A percentile compares a stretch with the other conserved stretches of the same genome.
Conservation (phyloP, 2,113 vertebrate species). For the Pterocles burchelli region DNA sequence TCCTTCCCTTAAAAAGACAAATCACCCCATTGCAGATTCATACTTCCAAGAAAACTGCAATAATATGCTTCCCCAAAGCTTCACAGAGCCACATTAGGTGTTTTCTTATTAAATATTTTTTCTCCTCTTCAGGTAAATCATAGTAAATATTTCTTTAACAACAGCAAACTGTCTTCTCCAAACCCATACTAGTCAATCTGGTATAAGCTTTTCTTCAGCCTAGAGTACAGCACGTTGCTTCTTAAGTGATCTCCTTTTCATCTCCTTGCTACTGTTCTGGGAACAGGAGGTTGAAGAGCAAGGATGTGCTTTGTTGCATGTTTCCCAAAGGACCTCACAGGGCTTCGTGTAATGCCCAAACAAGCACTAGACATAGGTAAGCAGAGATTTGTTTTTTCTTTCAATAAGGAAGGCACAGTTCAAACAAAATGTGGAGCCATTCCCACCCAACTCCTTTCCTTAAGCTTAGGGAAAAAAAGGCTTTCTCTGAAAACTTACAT, state of each 20-base stretch:
- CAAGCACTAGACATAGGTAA: not conserved
- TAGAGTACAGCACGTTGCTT: fast-evolving
- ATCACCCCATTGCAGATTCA: not conserved
- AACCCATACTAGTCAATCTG: not conserved
- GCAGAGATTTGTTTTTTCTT: not conserved
- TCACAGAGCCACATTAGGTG: not conserved
- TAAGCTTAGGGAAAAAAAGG: fast-evolving
- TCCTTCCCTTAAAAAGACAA: not conserved
- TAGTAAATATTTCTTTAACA: not conserved
- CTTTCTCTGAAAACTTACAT: not conserved
- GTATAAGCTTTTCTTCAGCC: not conserved
- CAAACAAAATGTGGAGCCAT: not conserved
- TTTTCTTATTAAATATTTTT: not conserved
- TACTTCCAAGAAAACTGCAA: not conserved
- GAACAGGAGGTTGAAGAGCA: not conserved
- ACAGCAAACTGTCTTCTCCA: not conserved
- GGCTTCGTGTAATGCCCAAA: not conserved
- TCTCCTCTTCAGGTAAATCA: not conserved
- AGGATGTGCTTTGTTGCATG: not conserved
- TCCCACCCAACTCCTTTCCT: not conserved
- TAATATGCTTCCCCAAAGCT: not conserved
- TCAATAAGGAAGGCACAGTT: not conserved
- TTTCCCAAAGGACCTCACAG: not conserved
- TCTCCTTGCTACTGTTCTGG: not conserved
- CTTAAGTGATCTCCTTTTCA: not conserved